Evolutionary conservation across 1,140 invertebrate species (phyloP).

Genomic region (Drosophila kikkawai): DNA sequence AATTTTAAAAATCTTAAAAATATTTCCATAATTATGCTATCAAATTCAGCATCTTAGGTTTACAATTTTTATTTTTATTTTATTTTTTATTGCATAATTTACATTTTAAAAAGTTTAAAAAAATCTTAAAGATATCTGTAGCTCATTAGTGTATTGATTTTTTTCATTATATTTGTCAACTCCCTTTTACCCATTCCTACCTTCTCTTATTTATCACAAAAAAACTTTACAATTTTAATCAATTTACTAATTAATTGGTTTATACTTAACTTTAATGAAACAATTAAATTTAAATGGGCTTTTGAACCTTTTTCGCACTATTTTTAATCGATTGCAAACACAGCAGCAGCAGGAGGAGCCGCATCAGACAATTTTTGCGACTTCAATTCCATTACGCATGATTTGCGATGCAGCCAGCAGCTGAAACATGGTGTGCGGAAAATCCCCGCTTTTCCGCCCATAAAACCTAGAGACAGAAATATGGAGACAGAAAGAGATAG

Average conservation of each 20-base stretch:
- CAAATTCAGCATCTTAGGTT: no score
- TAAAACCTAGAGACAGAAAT: slow-evolving; percentile 2
- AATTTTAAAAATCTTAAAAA: no score
- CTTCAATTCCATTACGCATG: slow-evolving; percentile 42
- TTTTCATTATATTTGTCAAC: no score
- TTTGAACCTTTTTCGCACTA: neutral
- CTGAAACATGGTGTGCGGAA: slow-evolving; percentile 27
- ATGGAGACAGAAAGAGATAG: no score
- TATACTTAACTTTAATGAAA: slow-evolving; percentile 1
- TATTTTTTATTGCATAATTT: no score
- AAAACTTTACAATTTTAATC: neutral
- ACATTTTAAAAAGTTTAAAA: no score
- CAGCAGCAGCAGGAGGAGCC: neutral
- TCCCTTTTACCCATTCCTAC: no score
- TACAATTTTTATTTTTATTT: no score
- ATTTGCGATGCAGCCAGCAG: slow-evolving; percentile 31
- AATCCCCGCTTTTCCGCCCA: slow-evolving; percentile 11
- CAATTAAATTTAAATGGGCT: slow-evolving; percentile 1
- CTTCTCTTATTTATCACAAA: neutral
- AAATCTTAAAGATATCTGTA: no score
- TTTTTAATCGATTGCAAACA: slow-evolving; percentile 22
- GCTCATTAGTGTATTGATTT: no score
- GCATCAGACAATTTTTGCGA: slow-evolving; percentile 25
- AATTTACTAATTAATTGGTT: slow-evolving; percentile 1
- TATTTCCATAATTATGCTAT: no score